Base-by-base conservation (phyloP, 2,888 invertebrate genomes). In the Nasonia oneida region DNA sequence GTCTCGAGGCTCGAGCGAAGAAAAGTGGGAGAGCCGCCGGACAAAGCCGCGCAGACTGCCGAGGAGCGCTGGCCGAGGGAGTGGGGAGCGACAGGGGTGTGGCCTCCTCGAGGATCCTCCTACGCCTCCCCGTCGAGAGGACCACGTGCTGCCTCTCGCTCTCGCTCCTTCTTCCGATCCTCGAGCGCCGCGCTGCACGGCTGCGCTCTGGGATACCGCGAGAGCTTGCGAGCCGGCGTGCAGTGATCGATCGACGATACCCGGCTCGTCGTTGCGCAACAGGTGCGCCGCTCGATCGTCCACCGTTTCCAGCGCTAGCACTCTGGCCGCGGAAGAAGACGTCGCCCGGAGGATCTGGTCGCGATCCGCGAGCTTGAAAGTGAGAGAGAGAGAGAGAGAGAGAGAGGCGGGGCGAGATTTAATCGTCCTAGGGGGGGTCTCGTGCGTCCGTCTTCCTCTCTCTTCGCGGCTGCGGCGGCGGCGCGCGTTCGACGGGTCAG, bases 391-490 rank as follows among this genome's bases (percentile, higher is more conserved):
- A 70, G 83, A 67, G 73, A 85, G 67, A 61, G 79, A 75, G 84
- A 64, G 80, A 84, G 84, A 84, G 84, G 84, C 84, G 84, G 84
- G 71, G 84, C 81, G 87, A 90, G 90, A 90, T 91, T 90, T 89
- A 89, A 91, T 91, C 90, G 90, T 88, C 89, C 90, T 90, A 87
- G 91, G 91, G 91, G 91, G 91, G 90, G 76, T 84, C 78, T 74
- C 67, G 57, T 12, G 61, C 77, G 77, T 57, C 37, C 39, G 81
- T 84, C 77, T 79, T 39, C 77, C 81, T 76, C 76, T 47, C 79
- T 74, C 64, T 42, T 47, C 75, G 14, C 70, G 61, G 47, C 42
- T 12, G 42, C 42, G 42, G 42, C 42, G 42, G 42, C 12, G 42
- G 42, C 42, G 42, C 42, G 42, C 14, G 77, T 37, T 47, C 75